Evolutionary conservation across 2,113 vertebrate species (phyloP).

Genomic region (Callocephalon fimbriatum): DNA sequence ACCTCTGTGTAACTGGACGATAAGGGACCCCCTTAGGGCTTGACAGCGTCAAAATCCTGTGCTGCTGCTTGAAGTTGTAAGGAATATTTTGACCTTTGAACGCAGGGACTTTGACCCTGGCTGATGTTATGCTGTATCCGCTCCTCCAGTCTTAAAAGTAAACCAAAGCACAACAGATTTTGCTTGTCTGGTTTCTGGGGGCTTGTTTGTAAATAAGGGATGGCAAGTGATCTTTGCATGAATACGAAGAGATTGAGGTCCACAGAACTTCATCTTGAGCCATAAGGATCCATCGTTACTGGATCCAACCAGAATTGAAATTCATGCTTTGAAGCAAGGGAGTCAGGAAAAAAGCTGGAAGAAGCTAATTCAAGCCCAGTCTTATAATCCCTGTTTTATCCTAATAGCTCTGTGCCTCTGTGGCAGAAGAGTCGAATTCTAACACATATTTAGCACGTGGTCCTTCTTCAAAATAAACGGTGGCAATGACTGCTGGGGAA

Average conservation of each 20-base stretch:
- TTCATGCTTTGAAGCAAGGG: neutral
- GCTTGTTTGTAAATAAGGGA: neutral
- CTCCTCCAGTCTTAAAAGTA: neutral
- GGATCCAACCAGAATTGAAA: neutral
- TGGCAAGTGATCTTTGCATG: neutral
- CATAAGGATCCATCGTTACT: neutral
- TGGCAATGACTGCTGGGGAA: neutral
- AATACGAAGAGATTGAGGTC: neutral
- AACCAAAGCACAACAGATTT: neutral
- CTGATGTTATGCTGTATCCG: neutral
- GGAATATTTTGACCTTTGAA: neutral
- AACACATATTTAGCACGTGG: neutral
- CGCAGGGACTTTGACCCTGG: neutral
- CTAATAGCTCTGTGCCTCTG: too few relatives aligned
- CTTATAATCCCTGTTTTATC: neutral
- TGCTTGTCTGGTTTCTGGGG: neutral
- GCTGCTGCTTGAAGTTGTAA: neutral
- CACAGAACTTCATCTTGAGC: neutral
- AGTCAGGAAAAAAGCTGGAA: neutral
- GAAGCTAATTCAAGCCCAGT: neutral
- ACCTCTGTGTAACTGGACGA: accelerated
- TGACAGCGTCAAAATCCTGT: accelerated
- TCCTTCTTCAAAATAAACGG: neutral
- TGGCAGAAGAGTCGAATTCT: neutral
- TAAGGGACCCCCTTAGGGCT: neutral